phyloP scores from a whole-genome alignment of 2,797 vertebrate genomes.

The Chanos chanos region DNA sequence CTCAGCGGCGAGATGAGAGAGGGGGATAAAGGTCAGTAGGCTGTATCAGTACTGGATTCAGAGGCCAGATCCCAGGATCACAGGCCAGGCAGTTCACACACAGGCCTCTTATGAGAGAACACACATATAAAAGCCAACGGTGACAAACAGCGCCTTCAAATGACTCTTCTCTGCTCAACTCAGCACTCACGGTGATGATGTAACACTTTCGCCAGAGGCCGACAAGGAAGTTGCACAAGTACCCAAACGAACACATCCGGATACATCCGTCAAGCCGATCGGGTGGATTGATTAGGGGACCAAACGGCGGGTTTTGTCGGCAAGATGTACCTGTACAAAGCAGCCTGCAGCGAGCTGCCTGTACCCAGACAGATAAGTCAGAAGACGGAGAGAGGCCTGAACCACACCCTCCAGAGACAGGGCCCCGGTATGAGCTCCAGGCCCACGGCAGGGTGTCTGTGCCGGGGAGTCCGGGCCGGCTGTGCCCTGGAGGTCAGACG shows the following conservation, averaged over 20 bases:
- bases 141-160: neutral
- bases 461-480: conserved; percentile 36
- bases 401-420: conserved; percentile 50
- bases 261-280: neutral
- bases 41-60: conserved; percentile 25
- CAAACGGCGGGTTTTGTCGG: neutral
- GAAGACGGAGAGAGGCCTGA: conserved; percentile 50
- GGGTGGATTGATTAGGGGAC: conserved; percentile 4
- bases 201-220: neutral
- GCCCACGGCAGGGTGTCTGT: conserved; percentile 45
- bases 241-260: neutral
- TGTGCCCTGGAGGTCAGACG: conserved; percentile 39
- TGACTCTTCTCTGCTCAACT: neutral
- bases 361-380: conserved; percentile 57
- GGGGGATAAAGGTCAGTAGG: conserved; percentile 10
- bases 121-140: no score
- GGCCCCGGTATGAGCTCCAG: conserved; percentile 37
- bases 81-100: no score
- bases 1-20: conserved; percentile 39
- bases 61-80: no score
- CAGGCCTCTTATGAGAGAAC: no score
- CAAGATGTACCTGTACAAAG: conserved; percentile 63
- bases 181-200: neutral
- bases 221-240: neutral
- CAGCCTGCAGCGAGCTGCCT: conserved; percentile 57